phyloP scores from a whole-genome alignment of 2,888 invertebrate genomes.

The Oscheius sp. region DNA sequence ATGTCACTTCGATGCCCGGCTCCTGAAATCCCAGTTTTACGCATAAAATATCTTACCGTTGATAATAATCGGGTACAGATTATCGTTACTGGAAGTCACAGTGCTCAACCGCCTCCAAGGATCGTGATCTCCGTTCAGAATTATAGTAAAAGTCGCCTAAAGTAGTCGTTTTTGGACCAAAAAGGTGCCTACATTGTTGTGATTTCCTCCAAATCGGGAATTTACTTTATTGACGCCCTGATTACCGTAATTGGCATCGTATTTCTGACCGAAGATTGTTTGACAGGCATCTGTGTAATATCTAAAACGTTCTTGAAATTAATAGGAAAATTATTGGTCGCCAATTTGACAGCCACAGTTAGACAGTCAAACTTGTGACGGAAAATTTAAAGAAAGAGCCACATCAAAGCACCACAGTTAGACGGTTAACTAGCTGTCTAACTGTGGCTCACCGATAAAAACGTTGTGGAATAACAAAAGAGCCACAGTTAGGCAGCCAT shows the following conservation, averaged over 20 bases:
- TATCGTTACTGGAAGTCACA: neutral
- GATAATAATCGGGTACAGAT: neutral
- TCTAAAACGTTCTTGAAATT: slow-evolving; percentile 39
- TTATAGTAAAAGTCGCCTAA: slow-evolving; percentile 2
- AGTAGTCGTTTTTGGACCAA: neutral
- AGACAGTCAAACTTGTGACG: no score
- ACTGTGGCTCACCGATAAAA: no score
- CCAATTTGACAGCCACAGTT: no score
- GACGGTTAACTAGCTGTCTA: no score
- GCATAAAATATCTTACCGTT: neutral
- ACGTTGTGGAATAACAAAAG: no score
- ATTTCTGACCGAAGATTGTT: slow-evolving; percentile 47
- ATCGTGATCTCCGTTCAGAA: slow-evolving; percentile 10
- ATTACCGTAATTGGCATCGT: neutral
- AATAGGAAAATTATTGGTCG: no score
- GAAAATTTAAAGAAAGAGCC: no score
- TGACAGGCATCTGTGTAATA: slow-evolving; percentile 54
- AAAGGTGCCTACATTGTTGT: neutral
- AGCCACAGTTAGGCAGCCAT: no score
- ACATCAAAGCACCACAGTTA: no score
- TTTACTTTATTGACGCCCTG: slow-evolving; percentile 4
- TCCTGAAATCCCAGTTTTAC: neutral
- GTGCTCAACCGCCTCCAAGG: slow-evolving; percentile 12
- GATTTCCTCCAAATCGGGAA: slow-evolving; percentile 7
- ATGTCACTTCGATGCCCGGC: slow-evolving; percentile 17